phyloP scores from a whole-genome alignment of 2,797 vertebrate genomes.

The Tinamus major region DNA sequence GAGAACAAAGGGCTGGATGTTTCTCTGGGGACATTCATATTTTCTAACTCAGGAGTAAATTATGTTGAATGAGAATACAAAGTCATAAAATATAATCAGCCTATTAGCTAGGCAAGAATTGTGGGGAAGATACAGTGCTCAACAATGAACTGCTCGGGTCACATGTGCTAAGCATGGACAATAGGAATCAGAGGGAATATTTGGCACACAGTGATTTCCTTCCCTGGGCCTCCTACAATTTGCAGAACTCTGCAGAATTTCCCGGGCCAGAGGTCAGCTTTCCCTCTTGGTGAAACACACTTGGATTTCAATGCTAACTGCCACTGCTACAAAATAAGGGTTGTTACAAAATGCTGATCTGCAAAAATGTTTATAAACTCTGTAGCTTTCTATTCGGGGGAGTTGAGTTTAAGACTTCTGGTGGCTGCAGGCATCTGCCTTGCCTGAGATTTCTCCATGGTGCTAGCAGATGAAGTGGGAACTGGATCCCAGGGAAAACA shows the following conservation, averaged over 20 bases:
- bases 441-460: conserved; percentile 59
- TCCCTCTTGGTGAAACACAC: conserved; percentile 53
- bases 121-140: not conserved
- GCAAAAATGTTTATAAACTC: conserved; percentile 65
- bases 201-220: conserved; percentile 43
- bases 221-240: conserved; percentile 50
- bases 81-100: conserved; percentile 57
- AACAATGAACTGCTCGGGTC: not conserved
- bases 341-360: conserved; percentile 62
- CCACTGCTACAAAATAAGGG: conserved; percentile 30
- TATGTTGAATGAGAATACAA: conserved; percentile 46
- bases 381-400: conserved; percentile 67
- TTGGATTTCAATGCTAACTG: conserved; percentile 56
- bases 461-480: conserved; percentile 57
- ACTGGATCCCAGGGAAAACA: conserved; percentile 39
- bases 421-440: conserved; percentile 68
- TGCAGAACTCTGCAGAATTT: conserved; percentile 67
- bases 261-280: conserved; percentile 51
- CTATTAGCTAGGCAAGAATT: conserved; percentile 27
- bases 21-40: conserved; percentile 56
- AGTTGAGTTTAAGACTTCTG: conserved; percentile 55
- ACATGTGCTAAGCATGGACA: conserved; percentile 38
- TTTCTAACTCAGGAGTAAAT: conserved; percentile 71
- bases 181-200: conserved; percentile 56
- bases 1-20: conserved; percentile 68